A percentile compares a stretch with the other conserved stretches of the same genome.
Conservation (phyloP, 2,113 vertebrate genomes). For the Oreocharis arfaki region DNA sequence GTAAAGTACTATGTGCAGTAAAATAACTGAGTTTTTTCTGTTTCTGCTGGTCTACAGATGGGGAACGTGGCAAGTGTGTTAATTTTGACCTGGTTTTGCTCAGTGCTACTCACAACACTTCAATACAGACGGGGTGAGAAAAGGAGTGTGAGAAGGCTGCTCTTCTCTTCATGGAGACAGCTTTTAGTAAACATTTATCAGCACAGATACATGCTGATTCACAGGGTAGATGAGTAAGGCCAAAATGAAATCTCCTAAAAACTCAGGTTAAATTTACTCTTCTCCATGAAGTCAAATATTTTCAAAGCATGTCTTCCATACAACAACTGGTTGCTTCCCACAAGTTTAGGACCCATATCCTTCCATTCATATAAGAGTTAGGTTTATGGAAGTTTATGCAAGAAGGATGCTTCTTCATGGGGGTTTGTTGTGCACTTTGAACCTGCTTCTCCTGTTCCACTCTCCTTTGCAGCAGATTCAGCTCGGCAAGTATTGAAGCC, state of each 20-base stretch:
- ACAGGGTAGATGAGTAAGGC: background rate
- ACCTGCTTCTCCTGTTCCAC: background rate
- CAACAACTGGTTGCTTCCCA: background rate
- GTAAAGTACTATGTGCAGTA: background rate
- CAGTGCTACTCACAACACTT: background rate
- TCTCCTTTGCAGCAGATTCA: background rate
- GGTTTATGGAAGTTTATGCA: background rate
- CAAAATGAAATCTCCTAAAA: background rate
- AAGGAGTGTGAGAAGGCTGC: background rate
- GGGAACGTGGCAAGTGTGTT: background rate
- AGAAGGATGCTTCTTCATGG: background rate
- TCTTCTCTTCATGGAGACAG: background rate
- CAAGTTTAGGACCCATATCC: background rate
- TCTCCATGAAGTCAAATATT: background rate
- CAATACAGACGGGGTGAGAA: background rate
- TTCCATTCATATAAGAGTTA: background rate
- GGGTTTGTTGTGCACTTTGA: background rate
- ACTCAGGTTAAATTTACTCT: background rate
- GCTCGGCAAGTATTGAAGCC: fast-evolving
- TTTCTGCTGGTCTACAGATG: background rate
- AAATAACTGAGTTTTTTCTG: background rate
- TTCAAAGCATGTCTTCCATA: background rate
- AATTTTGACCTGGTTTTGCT: background rate
- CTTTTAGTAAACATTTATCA: background rate
- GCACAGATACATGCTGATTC: background rate